These are phyloP conservation scores for Panurus biarmicus DNA, from an alignment of 2,113 vertebrate genomes.

Conservation along the genomic window DNA sequence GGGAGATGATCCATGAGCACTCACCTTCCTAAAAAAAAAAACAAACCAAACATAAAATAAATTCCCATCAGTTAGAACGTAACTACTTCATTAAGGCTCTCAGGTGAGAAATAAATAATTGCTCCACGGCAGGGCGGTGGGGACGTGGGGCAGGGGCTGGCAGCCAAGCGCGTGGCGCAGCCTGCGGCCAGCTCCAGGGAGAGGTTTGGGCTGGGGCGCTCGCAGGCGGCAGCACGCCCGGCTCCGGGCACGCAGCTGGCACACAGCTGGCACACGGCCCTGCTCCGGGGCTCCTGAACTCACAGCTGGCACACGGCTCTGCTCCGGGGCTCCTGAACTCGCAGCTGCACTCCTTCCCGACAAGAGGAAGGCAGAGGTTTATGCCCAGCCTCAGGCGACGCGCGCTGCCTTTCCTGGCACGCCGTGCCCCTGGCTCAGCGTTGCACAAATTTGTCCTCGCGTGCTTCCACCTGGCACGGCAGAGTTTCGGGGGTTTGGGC, in stretches of 20 bases:
- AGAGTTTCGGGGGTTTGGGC: not conserved
- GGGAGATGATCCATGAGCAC: not conserved
- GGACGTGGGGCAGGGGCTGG: not conserved
- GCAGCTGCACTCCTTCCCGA: not conserved
- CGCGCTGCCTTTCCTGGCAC: not conserved
- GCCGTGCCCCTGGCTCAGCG: not conserved
- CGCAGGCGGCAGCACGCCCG: not conserved
- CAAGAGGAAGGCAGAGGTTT: not conserved
- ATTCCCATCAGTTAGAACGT: not conserved
- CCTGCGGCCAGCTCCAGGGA: not conserved
- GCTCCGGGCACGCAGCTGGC: not conserved
- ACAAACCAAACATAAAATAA: too few relatives aligned
- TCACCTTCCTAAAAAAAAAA: not conserved
- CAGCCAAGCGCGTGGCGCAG: not conserved
- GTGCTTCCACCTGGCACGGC: not conserved
- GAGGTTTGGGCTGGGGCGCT: not conserved
- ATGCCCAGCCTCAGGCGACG: not conserved
- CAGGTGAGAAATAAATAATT: not conserved
- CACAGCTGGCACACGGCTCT: not conserved
- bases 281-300: not conserved
- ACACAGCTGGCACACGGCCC: not conserved
- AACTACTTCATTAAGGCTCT: not conserved
- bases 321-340: not conserved
- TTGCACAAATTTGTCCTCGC: not conserved
- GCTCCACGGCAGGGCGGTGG: not conserved